phyloP scores from a whole-genome alignment of 1,140 invertebrate species.

The Drosophila sucinea region DNA sequence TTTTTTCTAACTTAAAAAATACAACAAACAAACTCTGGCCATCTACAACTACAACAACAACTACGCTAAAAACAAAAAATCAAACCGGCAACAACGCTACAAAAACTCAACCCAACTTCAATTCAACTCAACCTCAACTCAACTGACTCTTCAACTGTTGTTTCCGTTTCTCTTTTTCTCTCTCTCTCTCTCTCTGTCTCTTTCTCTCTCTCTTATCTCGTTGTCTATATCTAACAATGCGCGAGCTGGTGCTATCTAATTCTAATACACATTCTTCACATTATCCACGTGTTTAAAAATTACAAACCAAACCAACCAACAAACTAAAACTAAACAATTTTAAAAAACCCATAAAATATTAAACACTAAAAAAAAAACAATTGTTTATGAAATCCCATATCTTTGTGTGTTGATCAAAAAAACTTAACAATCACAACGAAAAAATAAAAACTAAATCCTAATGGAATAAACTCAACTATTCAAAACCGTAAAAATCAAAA shows the following conservation, averaged over 20 bases:
- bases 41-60: conserved; percentile 58
- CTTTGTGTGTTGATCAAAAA: conserved; percentile 22
- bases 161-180: conserved; percentile 54
- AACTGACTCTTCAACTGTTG: conserved; percentile 66
- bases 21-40: conserved; percentile 50
- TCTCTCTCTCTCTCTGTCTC: conserved; percentile 52
- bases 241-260: conserved; percentile 42
- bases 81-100: conserved; percentile 64
- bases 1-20: conserved; percentile 69
- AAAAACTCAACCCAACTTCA: conserved; percentile 48
- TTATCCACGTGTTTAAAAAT: conserved; percentile 15
- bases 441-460: conserved; percentile 21
- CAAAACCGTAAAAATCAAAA: conserved; percentile 36
- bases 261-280: conserved; percentile 30
- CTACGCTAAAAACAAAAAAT: conserved; percentile 42
- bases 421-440: conserved; percentile 13
- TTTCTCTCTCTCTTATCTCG: conserved; percentile 10
- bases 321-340: conserved; percentile 30
- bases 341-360: conserved; percentile 18
- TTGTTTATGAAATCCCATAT: conserved; percentile 4
- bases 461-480: conserved; percentile 6
- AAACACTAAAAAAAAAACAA: conserved; percentile 20
- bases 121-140: conserved; percentile 57
- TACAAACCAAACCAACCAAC: conserved; percentile 34
- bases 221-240: conserved; percentile 22